These are phyloP conservation scores for Chloebia gouldiae DNA, from an alignment of 2,113 vertebrate species.

Conservation along the genomic window DNA sequence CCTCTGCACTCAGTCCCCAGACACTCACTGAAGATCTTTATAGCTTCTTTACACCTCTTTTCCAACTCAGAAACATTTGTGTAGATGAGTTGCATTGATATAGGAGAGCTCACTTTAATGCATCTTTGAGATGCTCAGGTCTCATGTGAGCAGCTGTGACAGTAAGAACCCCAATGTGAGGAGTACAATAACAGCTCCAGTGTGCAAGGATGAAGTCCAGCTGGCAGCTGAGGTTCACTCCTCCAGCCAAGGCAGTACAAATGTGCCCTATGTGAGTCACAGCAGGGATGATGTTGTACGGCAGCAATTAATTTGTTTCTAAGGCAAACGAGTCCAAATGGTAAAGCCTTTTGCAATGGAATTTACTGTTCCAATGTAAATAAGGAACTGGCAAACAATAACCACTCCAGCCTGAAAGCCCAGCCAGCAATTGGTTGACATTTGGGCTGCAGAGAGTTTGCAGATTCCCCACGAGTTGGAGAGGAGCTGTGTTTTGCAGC, in stretches of 20 bases:
- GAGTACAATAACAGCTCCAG: neutral
- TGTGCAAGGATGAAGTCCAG: neutral
- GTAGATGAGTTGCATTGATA: neutral
- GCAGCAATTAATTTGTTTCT: constrained; percentile 40
- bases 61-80: neutral
- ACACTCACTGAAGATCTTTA: neutral
- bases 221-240: neutral
- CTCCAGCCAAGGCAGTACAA: neutral
- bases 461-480: constrained; percentile 23
- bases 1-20: neutral
- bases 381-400: constrained; percentile 33
- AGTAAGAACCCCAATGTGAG: neutral
- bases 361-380: constrained; percentile 42
- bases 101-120: neutral
- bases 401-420: neutral
- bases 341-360: constrained; percentile 7
- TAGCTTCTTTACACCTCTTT: neutral
- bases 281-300: neutral
- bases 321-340: neutral
- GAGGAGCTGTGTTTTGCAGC: constrained; percentile 41
- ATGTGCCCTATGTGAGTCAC: neutral
- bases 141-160: neutral
- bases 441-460: constrained; percentile 44
- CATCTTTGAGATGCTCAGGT: neutral
- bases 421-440: constrained; percentile 15